Conservation (phyloP, 2,797 vertebrate genomes). For the Malacoctenus gilli region DNA sequence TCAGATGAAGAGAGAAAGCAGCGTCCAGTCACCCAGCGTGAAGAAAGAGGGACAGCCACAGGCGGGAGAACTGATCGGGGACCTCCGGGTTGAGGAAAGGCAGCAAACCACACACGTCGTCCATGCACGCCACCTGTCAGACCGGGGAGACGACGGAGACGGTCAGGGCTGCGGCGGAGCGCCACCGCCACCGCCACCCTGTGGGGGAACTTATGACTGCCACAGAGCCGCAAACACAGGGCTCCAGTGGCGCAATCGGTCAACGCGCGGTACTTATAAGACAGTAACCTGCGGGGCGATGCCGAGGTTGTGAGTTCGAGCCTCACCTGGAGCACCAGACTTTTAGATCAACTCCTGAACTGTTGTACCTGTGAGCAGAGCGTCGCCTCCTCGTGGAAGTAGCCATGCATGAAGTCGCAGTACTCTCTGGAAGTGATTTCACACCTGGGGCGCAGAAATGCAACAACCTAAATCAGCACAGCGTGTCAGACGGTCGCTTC, state of each 20-base stretch:
- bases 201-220: constrained; percentile 3
- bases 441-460: constrained; percentile 81
- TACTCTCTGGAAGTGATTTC: constrained; percentile 98
- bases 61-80: constrained; percentile 97
- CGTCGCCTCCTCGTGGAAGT: constrained; percentile 96
- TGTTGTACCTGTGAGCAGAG: constrained; percentile 92
- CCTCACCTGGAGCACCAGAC: constrained; percentile 42
- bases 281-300: constrained; percentile 44
- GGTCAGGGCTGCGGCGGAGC: neutral
- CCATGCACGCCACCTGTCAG: constrained; percentile 99
- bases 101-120: constrained; percentile 94
- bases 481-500: too few species aligned
- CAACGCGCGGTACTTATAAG: constrained; percentile 50
- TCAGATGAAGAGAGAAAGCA: too few species aligned
- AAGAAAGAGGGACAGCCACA: constrained; percentile 97
- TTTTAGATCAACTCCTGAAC: constrained; percentile 9
- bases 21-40: constrained; percentile 89
- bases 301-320: constrained; percentile 60
- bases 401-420: constrained; percentile 96
- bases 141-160: constrained; percentile 16
- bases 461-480: too few species aligned
- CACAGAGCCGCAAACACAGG: neutral
- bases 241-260: constrained; percentile 59
- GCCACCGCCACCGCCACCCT: constrained; percentile 3
- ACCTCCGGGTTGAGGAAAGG: constrained; percentile 96